Evolutionary conservation across 2,797 vertebrate species (phyloP).

Genomic region (Antrozous pallidus): DNA sequence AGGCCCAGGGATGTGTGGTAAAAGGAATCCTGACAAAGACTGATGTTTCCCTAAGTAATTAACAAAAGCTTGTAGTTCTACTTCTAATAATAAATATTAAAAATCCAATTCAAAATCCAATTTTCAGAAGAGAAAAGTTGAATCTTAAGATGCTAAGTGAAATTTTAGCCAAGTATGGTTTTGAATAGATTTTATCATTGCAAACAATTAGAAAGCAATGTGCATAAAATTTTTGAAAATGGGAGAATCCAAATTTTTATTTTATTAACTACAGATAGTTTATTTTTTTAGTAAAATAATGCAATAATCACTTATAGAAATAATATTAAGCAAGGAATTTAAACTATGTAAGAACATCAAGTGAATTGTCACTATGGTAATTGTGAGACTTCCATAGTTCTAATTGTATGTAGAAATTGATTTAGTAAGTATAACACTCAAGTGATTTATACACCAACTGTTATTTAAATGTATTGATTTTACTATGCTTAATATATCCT

Average conservation of each 20-base stretch:
- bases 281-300: background rate
- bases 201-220: background rate
- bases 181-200: background rate
- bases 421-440: background rate
- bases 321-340: background rate
- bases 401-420: background rate
- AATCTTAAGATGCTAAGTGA: background rate
- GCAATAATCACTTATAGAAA: slow-evolving; percentile 2
- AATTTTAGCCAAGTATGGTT: background rate
- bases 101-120: background rate
- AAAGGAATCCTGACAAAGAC: background rate
- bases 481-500: background rate
- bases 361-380: background rate
- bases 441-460: background rate
- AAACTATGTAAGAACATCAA: background rate
- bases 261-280: background rate
- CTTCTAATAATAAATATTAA: slow-evolving; percentile 40
- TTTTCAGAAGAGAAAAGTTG: slow-evolving; percentile 27
- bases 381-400: background rate
- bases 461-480: background rate
- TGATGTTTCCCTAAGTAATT: slow-evolving; percentile 15
- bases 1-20: background rate
- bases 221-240: background rate
- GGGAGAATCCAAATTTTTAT: background rate
- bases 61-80: background rate